phyloP scores from a whole-genome alignment of 2,113 vertebrate species.

The Cygnus atratus region DNA sequence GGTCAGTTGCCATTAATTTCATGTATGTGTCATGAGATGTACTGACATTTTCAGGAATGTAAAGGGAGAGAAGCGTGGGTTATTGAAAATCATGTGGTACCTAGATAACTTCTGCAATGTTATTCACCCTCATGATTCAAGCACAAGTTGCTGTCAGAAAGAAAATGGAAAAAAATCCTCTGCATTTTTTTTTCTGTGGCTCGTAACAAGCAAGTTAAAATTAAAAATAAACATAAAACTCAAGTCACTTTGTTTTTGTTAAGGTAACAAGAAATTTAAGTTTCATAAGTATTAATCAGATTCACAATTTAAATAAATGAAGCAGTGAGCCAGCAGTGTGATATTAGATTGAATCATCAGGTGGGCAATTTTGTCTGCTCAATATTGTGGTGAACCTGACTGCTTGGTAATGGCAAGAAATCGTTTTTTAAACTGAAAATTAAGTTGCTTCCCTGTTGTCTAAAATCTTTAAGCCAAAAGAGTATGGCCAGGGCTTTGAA shows the following conservation, averaged over 20 bases:
- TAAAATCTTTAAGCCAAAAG: background rate
- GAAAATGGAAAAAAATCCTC: background rate
- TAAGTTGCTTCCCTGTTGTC: background rate
- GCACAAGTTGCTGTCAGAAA: background rate
- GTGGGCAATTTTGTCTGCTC: background rate
- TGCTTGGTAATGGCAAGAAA: background rate
- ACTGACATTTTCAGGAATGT: background rate
- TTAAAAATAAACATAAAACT: background rate
- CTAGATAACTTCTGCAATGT: background rate
- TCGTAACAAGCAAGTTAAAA: background rate
- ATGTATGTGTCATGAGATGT: background rate
- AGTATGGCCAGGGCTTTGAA: background rate
- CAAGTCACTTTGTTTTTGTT: background rate
- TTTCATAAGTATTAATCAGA: background rate
- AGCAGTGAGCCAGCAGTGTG: background rate
- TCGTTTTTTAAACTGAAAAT: background rate
- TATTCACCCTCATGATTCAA: background rate
- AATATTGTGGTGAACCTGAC: background rate
- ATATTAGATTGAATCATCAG: background rate
- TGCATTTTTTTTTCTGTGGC: background rate
- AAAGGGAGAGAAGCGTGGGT: background rate
- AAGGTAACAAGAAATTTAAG: background rate
- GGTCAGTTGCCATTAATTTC: background rate
- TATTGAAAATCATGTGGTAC: background rate
- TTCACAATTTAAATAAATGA: background rate